phyloP scores from a whole-genome alignment of 2,797 vertebrate species.

The Antennarius maculatus region DNA sequence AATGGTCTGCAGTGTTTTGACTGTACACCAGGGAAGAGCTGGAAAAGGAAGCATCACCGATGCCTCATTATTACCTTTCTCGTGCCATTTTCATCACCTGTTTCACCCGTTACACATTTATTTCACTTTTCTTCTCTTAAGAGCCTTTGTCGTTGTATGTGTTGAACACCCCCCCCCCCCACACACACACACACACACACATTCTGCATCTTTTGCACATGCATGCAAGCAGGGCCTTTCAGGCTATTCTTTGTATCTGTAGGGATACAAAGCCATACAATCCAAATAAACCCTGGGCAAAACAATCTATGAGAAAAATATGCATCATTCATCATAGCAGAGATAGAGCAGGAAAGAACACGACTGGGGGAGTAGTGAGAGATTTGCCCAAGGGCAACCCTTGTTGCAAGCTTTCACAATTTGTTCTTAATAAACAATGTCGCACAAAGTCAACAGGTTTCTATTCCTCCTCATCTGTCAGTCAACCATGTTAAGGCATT shows the following conservation, averaged over 20 bases:
- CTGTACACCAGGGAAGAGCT: conserved; percentile 22
- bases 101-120: conserved; percentile 43
- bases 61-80: conserved; percentile 56
- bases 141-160: conserved; percentile 39
- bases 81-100: conserved; percentile 32
- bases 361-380: conserved; percentile 42
- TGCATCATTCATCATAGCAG: conserved; percentile 72
- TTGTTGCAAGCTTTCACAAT: conserved; percentile 66
- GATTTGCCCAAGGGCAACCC: conserved; percentile 48
- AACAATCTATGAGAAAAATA: conserved; percentile 65
- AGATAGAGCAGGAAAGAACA: conserved; percentile 47
- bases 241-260: conserved; percentile 45
- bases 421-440: conserved; percentile 75
- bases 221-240: conserved; percentile 26
- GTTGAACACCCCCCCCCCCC: conserved; percentile 5
- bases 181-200: no score
- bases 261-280: conserved; percentile 60
- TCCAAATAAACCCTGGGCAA: conserved; percentile 70
- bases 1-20: conserved; percentile 23
- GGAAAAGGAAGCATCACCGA: conserved; percentile 26
- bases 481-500: conserved; percentile 39
- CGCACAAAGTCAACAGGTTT: conserved; percentile 53
- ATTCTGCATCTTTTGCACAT: conserved; percentile 54
- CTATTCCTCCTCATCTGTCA: conserved; percentile 48
- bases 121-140: conserved; percentile 20